A percentile compares a stretch with the other conserved stretches of the same genome.
These are phyloP conservation scores for Furcifer pardalis DNA, from an alignment of 2,797 vertebrate genomes.

Conservation along the genomic window DNA sequence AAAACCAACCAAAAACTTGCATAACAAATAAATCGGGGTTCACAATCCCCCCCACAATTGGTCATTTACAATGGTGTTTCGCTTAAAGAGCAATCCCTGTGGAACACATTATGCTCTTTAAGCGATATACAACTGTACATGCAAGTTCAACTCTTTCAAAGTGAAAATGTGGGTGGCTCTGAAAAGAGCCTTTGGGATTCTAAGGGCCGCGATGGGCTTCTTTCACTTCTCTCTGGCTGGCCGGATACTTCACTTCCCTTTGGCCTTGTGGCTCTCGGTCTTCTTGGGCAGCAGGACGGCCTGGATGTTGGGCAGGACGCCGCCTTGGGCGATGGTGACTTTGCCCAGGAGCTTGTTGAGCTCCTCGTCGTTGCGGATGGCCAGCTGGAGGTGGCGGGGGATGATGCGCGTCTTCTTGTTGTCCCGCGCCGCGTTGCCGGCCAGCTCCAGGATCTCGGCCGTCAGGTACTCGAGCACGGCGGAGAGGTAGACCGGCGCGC, in stretches of 20 bases:
- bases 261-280: slow-evolving; percentile 67
- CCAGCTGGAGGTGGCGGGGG: slow-evolving; percentile 84
- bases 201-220: fast-evolving
- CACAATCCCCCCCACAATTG: no score
- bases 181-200: slow-evolving; percentile 72
- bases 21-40: no score
- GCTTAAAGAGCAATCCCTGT: no score
- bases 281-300: slow-evolving; percentile 86
- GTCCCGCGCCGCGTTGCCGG: slow-evolving; percentile 86
- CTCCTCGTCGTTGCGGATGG: slow-evolving; percentile 87
- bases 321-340: slow-evolving; percentile 63
- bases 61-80: no score
- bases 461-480: slow-evolving; percentile 87
- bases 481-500: slow-evolving; percentile 84
- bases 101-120: no score
- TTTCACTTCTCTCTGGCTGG: no score
- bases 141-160: slow-evolving; percentile 22
- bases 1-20: no score
- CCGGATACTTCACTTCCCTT: not conserved
- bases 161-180: slow-evolving; percentile 65
- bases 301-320: slow-evolving; percentile 87
- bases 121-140: no score
- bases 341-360: slow-evolving; percentile 87
- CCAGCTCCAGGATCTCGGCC: slow-evolving; percentile 86
- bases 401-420: slow-evolving; percentile 88